These are phyloP conservation scores for Sphenopsis melanotis DNA, from an alignment of 2,797 vertebrate genomes.

Conservation along the genomic window DNA sequence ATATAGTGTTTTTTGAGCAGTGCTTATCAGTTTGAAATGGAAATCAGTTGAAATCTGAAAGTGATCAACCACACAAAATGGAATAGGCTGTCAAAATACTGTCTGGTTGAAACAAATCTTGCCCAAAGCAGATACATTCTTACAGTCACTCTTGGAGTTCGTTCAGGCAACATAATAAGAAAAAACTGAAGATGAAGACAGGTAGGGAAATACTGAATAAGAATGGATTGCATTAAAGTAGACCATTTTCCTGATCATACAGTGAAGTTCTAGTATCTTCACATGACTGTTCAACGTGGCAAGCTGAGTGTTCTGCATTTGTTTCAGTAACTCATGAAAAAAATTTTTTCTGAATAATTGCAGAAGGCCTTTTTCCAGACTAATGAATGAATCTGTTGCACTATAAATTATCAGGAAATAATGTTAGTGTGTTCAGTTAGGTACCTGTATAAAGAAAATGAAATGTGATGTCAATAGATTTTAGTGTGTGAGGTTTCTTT, in stretches of 20 bases:
- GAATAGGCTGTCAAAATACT: background rate
- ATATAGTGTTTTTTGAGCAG: background rate
- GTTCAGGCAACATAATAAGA: background rate
- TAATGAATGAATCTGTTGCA: background rate
- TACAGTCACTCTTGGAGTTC: background rate
- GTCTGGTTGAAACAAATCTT: background rate
- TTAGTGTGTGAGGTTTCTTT: background rate
- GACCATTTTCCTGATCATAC: rapidly evolving
- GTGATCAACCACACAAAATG: background rate
- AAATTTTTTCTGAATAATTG: background rate
- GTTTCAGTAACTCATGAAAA: background rate
- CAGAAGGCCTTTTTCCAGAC: background rate
- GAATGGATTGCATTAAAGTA: background rate
- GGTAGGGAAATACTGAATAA: background rate
- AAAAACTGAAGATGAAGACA: background rate
- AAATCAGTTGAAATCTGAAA: background rate
- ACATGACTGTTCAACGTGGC: rapidly evolving
- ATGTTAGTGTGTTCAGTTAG: background rate
- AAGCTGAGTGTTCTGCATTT: background rate
- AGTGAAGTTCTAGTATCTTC: background rate
- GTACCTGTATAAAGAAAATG: background rate
- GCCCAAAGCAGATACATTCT: background rate
- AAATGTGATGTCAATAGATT: background rate
- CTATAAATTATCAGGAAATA: background rate
- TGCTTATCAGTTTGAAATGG: background rate